These are phyloP conservation scores for Taxidea taxus DNA, from an alignment of 2,113 vertebrate species.

Conservation along the genomic window DNA sequence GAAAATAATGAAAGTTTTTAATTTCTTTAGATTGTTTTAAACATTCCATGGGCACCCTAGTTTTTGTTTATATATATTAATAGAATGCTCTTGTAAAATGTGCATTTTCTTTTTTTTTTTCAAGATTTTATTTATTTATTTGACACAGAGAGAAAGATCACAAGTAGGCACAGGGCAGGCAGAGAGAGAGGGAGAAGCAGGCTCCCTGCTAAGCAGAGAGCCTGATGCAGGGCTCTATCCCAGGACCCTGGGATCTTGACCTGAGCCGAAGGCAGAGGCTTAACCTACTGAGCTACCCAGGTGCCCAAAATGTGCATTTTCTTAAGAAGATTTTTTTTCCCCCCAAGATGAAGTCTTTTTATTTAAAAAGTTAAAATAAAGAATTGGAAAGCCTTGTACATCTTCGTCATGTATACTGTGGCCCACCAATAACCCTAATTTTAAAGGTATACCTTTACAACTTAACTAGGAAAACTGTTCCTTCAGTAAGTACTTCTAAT, in stretches of 20 bases:
- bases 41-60: not conserved
- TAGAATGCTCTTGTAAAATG: constrained; percentile 3
- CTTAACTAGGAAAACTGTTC: not conserved
- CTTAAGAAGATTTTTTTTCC: not conserved
- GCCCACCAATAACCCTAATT: not conserved
- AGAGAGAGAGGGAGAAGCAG: too few relatives aligned
- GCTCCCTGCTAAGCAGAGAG: too few relatives aligned
- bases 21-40: constrained; percentile 53
- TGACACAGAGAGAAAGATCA: too few relatives aligned
- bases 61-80: constrained; percentile 40
- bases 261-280: too few relatives aligned
- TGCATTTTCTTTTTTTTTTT: constrained; percentile 19
- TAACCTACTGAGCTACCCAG: too few relatives aligned
- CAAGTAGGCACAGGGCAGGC: too few relatives aligned
- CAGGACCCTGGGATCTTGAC: too few relatives aligned
- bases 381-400: constrained; percentile 17
- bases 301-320: not conserved
- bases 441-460: constrained; percentile 51
- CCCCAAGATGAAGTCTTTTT: constrained; percentile 14
- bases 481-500: constrained; percentile 14
- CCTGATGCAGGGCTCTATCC: too few relatives aligned
- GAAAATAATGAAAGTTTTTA: not conserved
- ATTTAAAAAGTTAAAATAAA: constrained; percentile 39
- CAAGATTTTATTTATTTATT: too few relatives aligned
- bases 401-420: not conserved